A percentile compares a stretch with the other conserved stretches of the same genome.
Evolutionary conservation across 2,888 invertebrate genomes (phyloP).

Genomic region (Myopa tessellatipennis): DNA sequence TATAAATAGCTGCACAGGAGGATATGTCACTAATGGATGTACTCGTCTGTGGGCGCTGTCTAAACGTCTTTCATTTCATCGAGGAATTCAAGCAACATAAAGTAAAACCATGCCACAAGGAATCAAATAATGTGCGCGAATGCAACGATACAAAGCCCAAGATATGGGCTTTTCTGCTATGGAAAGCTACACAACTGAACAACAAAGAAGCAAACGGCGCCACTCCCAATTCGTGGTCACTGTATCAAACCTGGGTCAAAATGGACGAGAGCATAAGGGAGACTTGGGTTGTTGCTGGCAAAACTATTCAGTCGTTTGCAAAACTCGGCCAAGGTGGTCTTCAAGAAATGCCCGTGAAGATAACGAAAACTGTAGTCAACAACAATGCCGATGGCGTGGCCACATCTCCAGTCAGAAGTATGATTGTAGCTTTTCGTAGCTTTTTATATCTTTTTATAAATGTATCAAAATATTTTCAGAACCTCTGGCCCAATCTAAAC

Average conservation of each 20-base stretch:
- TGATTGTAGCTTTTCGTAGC: constrained; percentile 31
- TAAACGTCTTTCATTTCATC: constrained; percentile 81
- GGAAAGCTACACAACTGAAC: constrained; percentile 76
- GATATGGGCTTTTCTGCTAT: constrained; percentile 86
- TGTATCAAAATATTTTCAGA: constrained; percentile 41
- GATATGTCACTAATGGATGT: constrained; percentile 82
- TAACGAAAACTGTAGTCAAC: constrained; percentile 68
- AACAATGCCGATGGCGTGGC: constrained; percentile 52
- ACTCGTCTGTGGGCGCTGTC: constrained; percentile 85
- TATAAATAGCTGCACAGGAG: constrained; percentile 76
- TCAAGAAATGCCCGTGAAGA: constrained; percentile 69
- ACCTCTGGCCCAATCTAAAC: constrained; percentile 53
- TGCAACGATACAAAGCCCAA: constrained; percentile 83
- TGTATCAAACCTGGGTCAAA: constrained; percentile 87
- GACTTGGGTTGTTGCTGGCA: constrained; percentile 84
- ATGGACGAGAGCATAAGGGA: constrained; percentile 80
- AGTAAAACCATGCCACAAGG: constrained; percentile 61
- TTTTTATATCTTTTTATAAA: constrained; percentile 12
- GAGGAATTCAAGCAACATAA: constrained; percentile 84
- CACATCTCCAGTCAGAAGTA: constrained; percentile 58
- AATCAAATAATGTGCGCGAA: constrained; percentile 70
- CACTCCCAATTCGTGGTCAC: constrained; percentile 77
- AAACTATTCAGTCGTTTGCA: constrained; percentile 79
- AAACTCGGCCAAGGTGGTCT: constrained; percentile 70
- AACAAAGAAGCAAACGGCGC: constrained; percentile 68